Conservation (phyloP, 2,113 vertebrate species). For the Gymnorhina tibicen region DNA sequence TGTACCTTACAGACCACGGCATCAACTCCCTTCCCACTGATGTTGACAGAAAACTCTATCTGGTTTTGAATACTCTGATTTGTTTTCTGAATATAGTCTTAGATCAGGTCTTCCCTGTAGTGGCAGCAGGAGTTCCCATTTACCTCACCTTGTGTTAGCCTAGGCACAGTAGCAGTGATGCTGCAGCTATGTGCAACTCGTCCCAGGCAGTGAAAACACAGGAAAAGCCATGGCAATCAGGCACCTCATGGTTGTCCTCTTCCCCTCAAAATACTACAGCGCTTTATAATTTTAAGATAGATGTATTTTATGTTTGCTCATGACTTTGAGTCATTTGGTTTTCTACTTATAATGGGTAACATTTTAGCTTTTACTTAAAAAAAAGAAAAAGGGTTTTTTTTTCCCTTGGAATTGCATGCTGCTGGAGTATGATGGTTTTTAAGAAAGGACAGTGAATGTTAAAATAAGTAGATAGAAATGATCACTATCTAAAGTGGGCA, state of each 20-base stretch:
- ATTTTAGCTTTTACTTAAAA: neutral
- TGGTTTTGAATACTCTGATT: neutral
- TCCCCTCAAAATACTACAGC: neutral
- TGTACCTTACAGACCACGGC: neutral
- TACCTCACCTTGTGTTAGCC: neutral
- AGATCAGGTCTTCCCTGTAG: neutral
- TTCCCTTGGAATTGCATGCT: neutral
- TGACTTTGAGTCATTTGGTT: neutral
- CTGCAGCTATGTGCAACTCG: rapidly evolving
- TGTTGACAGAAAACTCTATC: neutral
- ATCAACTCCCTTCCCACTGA: neutral
- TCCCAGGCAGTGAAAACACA: neutral
- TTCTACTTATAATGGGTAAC: neutral
- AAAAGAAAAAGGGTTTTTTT: rapidly evolving
- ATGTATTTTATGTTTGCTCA: neutral
- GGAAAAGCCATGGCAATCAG: neutral
- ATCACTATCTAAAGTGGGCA: neutral
- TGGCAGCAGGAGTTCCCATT: neutral
- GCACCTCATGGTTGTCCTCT: neutral
- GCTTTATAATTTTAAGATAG: neutral
- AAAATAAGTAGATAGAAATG: neutral
- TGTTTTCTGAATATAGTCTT: neutral
- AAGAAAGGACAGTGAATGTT: neutral
- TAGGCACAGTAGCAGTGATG: neutral
- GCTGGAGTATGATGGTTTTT: neutral